These are phyloP conservation scores for Avahi laniger DNA, from an alignment of 2,797 vertebrate genomes.

Conservation along the genomic window DNA sequence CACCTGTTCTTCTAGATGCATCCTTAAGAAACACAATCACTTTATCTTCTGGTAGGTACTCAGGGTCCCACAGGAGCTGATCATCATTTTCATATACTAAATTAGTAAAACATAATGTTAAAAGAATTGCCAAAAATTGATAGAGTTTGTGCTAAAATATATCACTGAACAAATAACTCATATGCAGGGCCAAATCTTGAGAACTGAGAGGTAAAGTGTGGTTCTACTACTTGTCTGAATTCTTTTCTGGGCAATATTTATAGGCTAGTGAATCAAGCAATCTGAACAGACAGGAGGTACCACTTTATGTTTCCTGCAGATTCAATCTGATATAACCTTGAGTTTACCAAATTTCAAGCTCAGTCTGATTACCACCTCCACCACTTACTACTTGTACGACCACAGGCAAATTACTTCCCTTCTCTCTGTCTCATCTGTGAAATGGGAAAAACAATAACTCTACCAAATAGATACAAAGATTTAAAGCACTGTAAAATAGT, in stretches of 20 bases:
- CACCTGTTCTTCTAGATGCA: slow-evolving; percentile 94
- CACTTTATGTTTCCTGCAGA: background rate
- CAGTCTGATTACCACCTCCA: background rate
- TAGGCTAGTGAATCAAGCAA: background rate
- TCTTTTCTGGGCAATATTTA: background rate
- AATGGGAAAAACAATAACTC: background rate
- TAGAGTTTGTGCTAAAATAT: background rate
- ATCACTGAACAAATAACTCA: slow-evolving; percentile 9
- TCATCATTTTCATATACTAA: slow-evolving; percentile 98
- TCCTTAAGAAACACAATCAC: slow-evolving; percentile 95
- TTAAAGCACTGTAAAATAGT: background rate
- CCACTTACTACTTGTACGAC: background rate
- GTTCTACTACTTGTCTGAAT: background rate
- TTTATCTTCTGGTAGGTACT: slow-evolving; percentile 93
- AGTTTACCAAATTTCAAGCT: background rate
- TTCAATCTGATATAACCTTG: background rate
- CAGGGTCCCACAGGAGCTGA: slow-evolving; percentile 97
- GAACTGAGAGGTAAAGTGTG: background rate
- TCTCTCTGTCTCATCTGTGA: background rate
- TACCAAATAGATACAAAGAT: background rate
- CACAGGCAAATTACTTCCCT: background rate
- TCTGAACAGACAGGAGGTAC: background rate
- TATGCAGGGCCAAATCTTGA: background rate
- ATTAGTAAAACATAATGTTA: slow-evolving; percentile 47
- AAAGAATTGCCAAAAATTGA: background rate